Conservation (phyloP, 2,888 invertebrate genomes). For the Caenorhabditis japonica region DNA sequence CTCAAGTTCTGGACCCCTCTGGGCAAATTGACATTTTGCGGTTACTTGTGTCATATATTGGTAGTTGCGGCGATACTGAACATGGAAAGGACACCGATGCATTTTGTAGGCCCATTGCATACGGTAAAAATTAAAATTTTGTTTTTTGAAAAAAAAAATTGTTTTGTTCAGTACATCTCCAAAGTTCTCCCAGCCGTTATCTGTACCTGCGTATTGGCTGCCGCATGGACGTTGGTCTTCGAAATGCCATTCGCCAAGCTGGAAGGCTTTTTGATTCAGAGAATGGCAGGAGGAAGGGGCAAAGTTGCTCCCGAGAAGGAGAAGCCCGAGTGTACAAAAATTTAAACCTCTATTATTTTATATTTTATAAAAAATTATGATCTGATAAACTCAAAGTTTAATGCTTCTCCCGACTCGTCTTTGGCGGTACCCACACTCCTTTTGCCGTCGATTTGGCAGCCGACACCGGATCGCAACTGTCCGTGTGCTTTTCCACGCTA, state of each 20-base stretch:
- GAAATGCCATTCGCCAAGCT: slow-evolving; percentile 34
- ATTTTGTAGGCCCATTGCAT: slow-evolving; percentile 41
- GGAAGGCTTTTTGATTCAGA: slow-evolving; percentile 9
- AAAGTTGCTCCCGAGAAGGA: neutral
- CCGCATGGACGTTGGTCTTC: slow-evolving; percentile 32
- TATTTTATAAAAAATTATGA: neutral
- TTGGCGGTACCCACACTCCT: no score
- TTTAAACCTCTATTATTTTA: slow-evolving; percentile 1
- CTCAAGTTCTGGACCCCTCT: slow-evolving; percentile 48
- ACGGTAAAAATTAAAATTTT: slow-evolving; percentile 12
- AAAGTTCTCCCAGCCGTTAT: slow-evolving; percentile 37
- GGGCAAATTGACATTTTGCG: slow-evolving; percentile 46
- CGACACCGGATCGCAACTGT: no score
- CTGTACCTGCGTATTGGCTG: slow-evolving; percentile 25
- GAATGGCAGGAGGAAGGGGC: slow-evolving; percentile 1
- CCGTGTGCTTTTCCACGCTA: no score
- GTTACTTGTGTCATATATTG: slow-evolving; percentile 43
- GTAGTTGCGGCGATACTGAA: slow-evolving; percentile 24
- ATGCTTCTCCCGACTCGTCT: no score
- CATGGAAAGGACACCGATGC: slow-evolving; percentile 28
- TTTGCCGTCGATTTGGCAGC: no score
- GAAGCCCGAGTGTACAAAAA: slow-evolving; percentile 14
- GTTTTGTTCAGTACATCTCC: slow-evolving; percentile 20
- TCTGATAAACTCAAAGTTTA: no score
- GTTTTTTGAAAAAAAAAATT: neutral